phyloP scores from a whole-genome alignment of 2,113 vertebrate species.

The Arothron firmamentum region DNA sequence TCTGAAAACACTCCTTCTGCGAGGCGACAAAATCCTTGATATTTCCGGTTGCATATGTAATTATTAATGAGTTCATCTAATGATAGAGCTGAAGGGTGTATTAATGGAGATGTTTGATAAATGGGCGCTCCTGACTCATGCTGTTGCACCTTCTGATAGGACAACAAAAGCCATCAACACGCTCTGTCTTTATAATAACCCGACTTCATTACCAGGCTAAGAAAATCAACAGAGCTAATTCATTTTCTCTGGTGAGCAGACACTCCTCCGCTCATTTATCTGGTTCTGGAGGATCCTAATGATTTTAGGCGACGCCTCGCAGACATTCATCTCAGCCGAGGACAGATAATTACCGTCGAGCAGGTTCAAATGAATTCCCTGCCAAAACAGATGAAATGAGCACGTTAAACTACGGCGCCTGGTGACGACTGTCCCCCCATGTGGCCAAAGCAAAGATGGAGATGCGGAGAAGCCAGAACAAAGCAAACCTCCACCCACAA shows the following conservation, averaged over 20 bases:
- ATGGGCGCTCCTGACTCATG: no score
- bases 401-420: not conserved
- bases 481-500: no score
- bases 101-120: no score
- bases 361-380: constrained; percentile 30
- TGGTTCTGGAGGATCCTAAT: constrained; percentile 43
- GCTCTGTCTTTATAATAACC: not conserved
- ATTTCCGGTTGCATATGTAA: no score
- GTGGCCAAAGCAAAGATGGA: no score
- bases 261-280: constrained; percentile 39
- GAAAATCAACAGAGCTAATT: constrained; percentile 38
- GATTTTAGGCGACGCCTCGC: constrained; percentile 34
- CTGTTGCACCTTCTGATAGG: constrained; percentile 10
- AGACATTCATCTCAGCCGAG: constrained; percentile 51
- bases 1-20: no score
- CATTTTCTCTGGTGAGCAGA: constrained; percentile 41
- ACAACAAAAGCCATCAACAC: constrained; percentile 32
- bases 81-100: no score
- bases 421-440: no score
- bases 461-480: no score
- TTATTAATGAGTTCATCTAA: no score
- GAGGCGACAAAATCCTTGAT: no score
- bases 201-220: constrained; percentile 1
- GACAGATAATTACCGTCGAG: constrained; percentile 55
- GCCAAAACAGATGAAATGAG: constrained; percentile 26